A percentile compares a stretch with the other conserved stretches of the same genome.
Conservation (phyloP, 2,797 vertebrate genomes). For the Acropternis orthonyx region DNA sequence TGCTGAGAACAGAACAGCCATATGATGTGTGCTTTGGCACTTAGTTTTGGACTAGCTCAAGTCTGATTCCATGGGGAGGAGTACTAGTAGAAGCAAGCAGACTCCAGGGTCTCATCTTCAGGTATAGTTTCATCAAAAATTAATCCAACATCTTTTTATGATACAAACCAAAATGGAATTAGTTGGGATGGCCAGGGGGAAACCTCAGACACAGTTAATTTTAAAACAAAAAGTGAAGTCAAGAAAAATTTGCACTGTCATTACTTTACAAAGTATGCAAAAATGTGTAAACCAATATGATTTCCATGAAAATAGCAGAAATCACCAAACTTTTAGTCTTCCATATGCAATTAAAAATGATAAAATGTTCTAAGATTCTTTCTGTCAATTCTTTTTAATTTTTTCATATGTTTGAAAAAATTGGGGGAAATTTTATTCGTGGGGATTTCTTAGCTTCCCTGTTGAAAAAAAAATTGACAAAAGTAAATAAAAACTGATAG, state of each 20-base stretch:
- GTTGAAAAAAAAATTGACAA: neutral
- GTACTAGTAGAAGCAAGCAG: neutral
- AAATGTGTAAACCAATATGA: neutral
- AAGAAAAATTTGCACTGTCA: neutral
- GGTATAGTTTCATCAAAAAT: neutral
- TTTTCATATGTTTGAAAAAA: neutral
- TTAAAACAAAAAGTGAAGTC: neutral
- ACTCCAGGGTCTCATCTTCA: neutral
- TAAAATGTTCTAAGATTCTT: neutral
- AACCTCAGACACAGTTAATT: neutral
- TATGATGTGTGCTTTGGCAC: rapidly evolving
- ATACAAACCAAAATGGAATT: neutral
- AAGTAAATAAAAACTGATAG: neutral
- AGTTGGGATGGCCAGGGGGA: neutral
- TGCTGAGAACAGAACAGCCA: neutral
- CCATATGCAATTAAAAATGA: neutral
- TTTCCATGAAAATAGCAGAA: neutral
- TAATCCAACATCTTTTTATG: neutral
- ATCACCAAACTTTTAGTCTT: neutral
- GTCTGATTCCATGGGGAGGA: neutral
- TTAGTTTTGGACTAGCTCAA: neutral
- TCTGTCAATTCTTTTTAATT: neutral
- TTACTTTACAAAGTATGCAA: neutral
- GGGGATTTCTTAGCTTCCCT: neutral
- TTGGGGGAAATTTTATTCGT: neutral